A percentile compares a stretch with the other conserved stretches of the same genome.
phyloP scores from a whole-genome alignment of 2,797 vertebrate genomes.

The Picus viridis region DNA sequence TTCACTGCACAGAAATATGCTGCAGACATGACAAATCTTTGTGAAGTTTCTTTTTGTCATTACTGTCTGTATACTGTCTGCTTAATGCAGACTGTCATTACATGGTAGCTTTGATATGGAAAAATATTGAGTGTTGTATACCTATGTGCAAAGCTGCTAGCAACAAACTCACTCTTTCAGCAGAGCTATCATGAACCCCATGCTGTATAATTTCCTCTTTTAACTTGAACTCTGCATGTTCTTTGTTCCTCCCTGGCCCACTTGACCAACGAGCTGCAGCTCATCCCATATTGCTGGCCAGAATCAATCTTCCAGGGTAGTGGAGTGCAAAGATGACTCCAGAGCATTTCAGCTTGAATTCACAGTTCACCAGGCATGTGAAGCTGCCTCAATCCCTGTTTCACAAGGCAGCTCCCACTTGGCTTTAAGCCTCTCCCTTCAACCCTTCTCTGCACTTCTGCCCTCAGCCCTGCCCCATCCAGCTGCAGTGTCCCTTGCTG shows the following conservation, averaged over 20 bases:
- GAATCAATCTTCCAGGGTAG: background rate
- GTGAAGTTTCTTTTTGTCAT: background rate
- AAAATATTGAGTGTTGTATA: background rate
- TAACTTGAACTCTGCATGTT: background rate
- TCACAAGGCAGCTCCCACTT: background rate
- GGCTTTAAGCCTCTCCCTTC: background rate
- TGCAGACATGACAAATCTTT: background rate
- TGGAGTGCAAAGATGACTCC: background rate
- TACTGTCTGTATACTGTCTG: background rate
- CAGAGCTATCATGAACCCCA: background rate
- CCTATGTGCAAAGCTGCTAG: background rate
- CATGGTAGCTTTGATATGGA: conserved; percentile 11
- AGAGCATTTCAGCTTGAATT: fast-evolving
- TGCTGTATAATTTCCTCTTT: fast-evolving
- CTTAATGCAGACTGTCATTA: background rate
- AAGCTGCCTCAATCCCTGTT: background rate
- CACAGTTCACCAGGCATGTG: fast-evolving
- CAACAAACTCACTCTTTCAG: background rate
- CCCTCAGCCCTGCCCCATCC: background rate
- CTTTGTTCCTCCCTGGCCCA: background rate
- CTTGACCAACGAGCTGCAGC: background rate
- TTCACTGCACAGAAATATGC: background rate
- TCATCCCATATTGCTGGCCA: background rate
- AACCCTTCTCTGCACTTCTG: background rate
- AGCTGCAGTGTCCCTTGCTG: background rate